Evolutionary conservation across 2,797 vertebrate species (phyloP).

Genomic region (Chelonia mydas): DNA sequence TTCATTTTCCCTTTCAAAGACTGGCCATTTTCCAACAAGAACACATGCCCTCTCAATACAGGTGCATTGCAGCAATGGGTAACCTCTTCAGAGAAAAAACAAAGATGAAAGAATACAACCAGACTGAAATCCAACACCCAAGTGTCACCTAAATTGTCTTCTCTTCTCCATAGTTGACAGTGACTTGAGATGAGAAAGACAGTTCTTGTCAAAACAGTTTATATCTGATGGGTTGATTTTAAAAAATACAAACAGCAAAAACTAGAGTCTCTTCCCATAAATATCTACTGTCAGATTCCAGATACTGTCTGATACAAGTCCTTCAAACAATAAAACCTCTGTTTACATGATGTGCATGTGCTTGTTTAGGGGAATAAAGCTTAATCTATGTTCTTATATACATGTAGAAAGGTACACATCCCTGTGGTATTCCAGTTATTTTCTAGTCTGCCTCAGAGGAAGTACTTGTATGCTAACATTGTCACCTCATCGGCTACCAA

Average conservation of each 20-base stretch:
- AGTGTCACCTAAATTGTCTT: neutral
- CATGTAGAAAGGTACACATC: neutral
- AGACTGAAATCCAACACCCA: slow-evolving; percentile 15
- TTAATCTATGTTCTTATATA: neutral
- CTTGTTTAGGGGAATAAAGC: neutral
- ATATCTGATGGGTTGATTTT: neutral
- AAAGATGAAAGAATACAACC: neutral
- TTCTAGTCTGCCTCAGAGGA: neutral
- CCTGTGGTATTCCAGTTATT: accelerated
- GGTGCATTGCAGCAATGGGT: neutral
- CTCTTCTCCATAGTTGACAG: neutral
- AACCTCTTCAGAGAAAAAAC: slow-evolving; percentile 45
- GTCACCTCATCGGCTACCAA: neutral
- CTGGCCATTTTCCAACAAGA: slow-evolving; percentile 15
- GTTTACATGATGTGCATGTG: neutral
- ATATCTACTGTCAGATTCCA: neutral
- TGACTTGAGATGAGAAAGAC: neutral
- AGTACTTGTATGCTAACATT: neutral
- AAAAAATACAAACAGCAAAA: neutral
- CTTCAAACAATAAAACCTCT: neutral
- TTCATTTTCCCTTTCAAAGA: slow-evolving; percentile 6
- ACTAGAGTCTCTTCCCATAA: neutral
- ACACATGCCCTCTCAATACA: neutral
- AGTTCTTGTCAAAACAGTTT: neutral
- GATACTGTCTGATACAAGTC: neutral